Conservation (phyloP, 2,113 vertebrate genomes). For the Indri indri region DNA sequence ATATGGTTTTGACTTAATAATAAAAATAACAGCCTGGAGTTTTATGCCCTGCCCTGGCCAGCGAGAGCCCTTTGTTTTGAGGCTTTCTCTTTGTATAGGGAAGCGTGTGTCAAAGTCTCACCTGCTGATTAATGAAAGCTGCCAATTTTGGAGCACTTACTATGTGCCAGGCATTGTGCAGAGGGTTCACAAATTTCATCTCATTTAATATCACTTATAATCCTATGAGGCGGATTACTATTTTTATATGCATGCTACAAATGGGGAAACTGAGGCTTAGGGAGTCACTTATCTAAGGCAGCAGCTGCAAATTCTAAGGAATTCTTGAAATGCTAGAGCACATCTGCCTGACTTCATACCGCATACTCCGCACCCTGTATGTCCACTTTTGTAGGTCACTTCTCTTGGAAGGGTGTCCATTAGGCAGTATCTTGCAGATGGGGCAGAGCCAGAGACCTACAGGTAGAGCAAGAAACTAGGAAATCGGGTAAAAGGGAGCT, state of each 20-base stretch:
- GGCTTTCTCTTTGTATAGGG: not conserved
- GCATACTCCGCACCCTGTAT: not conserved
- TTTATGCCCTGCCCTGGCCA: not conserved
- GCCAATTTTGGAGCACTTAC: not conserved
- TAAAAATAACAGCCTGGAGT: conserved; percentile 9
- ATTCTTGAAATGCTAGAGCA: not conserved
- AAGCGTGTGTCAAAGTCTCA: not conserved
- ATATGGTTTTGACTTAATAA: conserved; percentile 54
- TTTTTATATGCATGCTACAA: not conserved
- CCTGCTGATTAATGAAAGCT: not conserved
- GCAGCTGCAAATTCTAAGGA: not conserved
- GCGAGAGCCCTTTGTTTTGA: not conserved
- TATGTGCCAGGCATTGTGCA: not conserved
- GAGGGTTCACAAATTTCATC: not conserved
- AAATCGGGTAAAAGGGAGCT: not conserved
- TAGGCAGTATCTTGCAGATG: not conserved
- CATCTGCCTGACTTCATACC: not conserved
- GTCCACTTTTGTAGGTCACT: not conserved
- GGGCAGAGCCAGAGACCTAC: not conserved
- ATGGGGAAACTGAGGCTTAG: not conserved
- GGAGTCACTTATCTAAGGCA: not conserved
- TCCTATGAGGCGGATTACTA: not conserved
- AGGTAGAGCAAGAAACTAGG: not conserved
- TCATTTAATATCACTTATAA: not conserved
- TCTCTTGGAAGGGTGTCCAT: not conserved